Evolutionary conservation across 2,113 vertebrate genomes (phyloP), one percentile per base, ranked within the genome.

Genomic region (Mobula birostris): DNA sequence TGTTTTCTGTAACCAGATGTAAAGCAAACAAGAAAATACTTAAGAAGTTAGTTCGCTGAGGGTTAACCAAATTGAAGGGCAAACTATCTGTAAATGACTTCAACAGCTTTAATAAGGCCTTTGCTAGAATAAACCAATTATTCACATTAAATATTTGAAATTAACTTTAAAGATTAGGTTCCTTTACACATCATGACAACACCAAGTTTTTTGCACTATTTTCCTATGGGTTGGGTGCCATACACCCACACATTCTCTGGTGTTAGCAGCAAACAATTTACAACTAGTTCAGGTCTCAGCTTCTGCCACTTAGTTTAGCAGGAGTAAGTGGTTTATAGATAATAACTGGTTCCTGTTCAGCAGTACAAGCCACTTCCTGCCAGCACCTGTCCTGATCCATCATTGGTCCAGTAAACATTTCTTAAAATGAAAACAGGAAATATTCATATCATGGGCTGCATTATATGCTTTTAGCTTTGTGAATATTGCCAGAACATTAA

Each of bases 351-450:
- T 17, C 95, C 95, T 94, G 95, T 94, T 95, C 95, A 95, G 96
- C 95, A 95, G 95, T 96, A 95, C 95, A 94, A 95, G 94, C 87
- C 94, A 58, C 94, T 95, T 95, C 94, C 94, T 94, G 95, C 83
- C 79, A 94, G 95, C 96, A 95, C 96, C 95, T 96, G 78, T 95
- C 79, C 95, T 94, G 94, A 87, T 94, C 94, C 95, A 94, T 96
- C 95, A 97, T 97, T 97, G 97, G 97, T 95, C 96, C 95, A 94
- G 72, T 72, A 78, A 93, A 78, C 68, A 95, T 94, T 95, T 95
- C 95, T 96, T 95, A 96, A 95, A 95, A 95, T 95, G 96, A 97
- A 97, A 97, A 97, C 97, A 97, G 97, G 97, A 97, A 97, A 96
- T 95, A 95, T 93, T 96, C 90, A 48, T 95, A 95, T 95, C 94